Conservation (phyloP, 1,140 invertebrate species). For the Myzus persicae region DNA sequence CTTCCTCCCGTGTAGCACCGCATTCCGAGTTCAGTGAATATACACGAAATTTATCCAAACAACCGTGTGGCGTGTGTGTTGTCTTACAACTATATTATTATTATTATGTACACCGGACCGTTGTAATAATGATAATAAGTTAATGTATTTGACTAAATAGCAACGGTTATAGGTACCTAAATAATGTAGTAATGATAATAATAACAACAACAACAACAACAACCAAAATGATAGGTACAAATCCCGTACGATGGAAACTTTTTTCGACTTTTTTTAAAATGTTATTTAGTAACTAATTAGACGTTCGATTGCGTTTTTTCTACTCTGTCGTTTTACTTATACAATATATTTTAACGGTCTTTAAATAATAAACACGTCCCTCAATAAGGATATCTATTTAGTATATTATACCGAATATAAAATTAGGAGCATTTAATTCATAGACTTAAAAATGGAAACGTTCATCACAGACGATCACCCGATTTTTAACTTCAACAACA, state of each 20-base stretch:
- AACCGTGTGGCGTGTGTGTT: not conserved
- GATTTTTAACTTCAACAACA: not conserved
- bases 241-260: not conserved
- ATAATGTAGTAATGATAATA: not conserved
- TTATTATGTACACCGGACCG: not conserved
- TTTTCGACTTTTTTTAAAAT: not conserved
- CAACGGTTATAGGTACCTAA: not conserved
- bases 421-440: not conserved
- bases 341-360: not conserved
- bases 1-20: not conserved
- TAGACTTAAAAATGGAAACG: not conserved
- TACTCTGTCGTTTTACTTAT: not conserved
- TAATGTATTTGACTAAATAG: not conserved
- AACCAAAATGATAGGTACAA: not conserved
- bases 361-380: not conserved
- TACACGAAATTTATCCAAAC: constrained; percentile 31
- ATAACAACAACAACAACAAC: not conserved
- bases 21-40: constrained; percentile 42
- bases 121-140: not conserved
- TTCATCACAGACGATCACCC: not conserved
- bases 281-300: no score
- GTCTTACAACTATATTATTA: not conserved
- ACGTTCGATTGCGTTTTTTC: not conserved
- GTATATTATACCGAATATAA: not conserved
- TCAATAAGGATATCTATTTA: not conserved